phyloP scores from a whole-genome alignment of 2,888 invertebrate species.

The Hydrotaea cyrtoneurina region DNA sequence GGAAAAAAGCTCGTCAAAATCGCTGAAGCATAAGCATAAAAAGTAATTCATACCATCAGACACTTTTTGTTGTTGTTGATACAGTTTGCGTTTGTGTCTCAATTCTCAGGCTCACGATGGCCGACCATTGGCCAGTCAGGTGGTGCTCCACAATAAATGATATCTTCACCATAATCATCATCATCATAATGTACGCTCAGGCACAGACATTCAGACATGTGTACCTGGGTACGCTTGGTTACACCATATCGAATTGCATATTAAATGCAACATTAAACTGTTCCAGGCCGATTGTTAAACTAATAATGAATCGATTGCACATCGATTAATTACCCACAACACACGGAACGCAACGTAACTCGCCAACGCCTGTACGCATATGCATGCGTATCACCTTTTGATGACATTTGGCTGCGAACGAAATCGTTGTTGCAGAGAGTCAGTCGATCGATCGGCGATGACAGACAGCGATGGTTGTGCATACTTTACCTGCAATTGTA shows the following conservation, averaged over 20 bases:
- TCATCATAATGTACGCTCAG: neutral
- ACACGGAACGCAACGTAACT: neutral
- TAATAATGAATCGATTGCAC: conserved; percentile 34
- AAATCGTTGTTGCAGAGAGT: too few species aligned
- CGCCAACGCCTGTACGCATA: neutral
- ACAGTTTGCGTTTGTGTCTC: neutral
- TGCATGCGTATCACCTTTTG: neutral
- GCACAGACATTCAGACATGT: neutral
- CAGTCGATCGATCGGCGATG: neutral
- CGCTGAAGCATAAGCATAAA: conserved; percentile 49
- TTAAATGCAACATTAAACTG: conserved; percentile 23
- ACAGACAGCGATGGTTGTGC: neutral
- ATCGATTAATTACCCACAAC: conserved; percentile 5
- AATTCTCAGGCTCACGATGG: neutral
- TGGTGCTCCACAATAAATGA: neutral
- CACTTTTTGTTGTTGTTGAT: conserved; percentile 25
- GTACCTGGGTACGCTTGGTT: neutral
- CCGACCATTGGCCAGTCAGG: neutral
- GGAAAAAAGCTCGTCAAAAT: conserved; percentile 46
- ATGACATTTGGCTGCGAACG: neutral
- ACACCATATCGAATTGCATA: conserved; percentile 31
- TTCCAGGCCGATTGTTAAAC: neutral
- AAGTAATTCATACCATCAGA: conserved; percentile 45
- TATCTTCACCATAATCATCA: conserved; percentile 15
- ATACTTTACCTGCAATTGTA: conserved; percentile 30